Evolutionary conservation across 2,888 invertebrate species (phyloP).

Genomic region (Pseudococcus jackbeardsleyi): DNA sequence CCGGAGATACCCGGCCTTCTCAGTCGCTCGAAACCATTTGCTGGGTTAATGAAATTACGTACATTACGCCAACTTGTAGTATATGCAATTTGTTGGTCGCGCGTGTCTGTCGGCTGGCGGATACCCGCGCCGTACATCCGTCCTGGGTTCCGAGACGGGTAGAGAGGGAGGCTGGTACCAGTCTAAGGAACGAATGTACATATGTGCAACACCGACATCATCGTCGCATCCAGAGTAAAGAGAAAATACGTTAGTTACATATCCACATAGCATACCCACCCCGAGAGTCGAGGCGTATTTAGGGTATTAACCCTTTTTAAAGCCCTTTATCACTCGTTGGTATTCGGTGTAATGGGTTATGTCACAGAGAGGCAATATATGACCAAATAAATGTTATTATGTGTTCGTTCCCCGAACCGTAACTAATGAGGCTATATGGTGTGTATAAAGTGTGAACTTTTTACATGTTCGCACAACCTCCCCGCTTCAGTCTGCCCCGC

Average conservation of each 20-base stretch:
- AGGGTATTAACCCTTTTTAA: slow-evolving; percentile 60
- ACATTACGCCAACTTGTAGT: not conserved
- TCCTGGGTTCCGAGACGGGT: too few species aligned
- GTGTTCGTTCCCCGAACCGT: slow-evolving; percentile 60
- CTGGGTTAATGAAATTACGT: slow-evolving; percentile 36
- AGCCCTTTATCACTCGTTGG: slow-evolving; percentile 61
- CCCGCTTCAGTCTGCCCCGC: not conserved
- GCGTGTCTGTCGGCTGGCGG: not conserved
- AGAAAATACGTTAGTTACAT: not conserved
- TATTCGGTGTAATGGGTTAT: slow-evolving; percentile 62
- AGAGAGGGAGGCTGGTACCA: too few species aligned
- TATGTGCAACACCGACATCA: not conserved
- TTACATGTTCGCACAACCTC: not conserved
- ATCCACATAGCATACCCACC: not conserved
- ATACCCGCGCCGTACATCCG: not conserved
- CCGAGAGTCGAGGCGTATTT: not conserved
- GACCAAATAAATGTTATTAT: slow-evolving; percentile 62
- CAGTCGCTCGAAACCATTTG: not conserved
- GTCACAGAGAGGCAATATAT: slow-evolving; percentile 62
- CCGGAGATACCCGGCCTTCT: not conserved
- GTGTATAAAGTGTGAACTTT: slow-evolving; percentile 47
- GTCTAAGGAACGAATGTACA: too few species aligned
- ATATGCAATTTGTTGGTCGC: slow-evolving; percentile 35
- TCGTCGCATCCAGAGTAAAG: not conserved
- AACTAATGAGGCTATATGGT: slow-evolving; percentile 60